These are phyloP conservation scores for Zaprionus capensis DNA, from an alignment of 1,140 invertebrate species.

Conservation along the genomic window DNA sequence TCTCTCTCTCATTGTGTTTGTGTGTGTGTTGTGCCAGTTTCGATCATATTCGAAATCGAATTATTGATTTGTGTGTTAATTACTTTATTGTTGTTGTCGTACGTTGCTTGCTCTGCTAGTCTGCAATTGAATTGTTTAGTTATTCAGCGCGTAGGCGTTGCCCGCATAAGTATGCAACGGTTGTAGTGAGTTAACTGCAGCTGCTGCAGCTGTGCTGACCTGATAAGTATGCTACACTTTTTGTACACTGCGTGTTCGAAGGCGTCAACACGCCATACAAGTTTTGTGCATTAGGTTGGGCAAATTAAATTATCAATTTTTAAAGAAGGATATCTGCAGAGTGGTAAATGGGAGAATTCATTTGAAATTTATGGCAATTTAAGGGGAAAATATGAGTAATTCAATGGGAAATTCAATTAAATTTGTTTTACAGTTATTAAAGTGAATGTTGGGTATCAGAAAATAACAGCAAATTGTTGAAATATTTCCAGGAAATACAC, in stretches of 20 bases:
- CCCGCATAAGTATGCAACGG: slow-evolving; percentile 49
- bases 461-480: too few relatives aligned
- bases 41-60: slow-evolving; percentile 51
- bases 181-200: slow-evolving; percentile 9
- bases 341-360: too few relatives aligned
- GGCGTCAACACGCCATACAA: slow-evolving; percentile 15
- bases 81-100: slow-evolving; percentile 53
- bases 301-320: background rate
- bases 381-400: background rate
- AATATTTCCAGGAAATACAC: too few relatives aligned
- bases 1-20: background rate
- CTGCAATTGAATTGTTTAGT: slow-evolving; percentile 30
- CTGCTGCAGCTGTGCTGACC: background rate
- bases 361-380: too few relatives aligned
- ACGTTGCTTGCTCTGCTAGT: slow-evolving; percentile 28
- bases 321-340: background rate
- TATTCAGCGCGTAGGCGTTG: slow-evolving; percentile 18
- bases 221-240: background rate
- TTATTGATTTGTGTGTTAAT: slow-evolving; percentile 68
- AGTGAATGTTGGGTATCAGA: too few relatives aligned
- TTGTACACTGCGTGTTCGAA: background rate
- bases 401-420: background rate
- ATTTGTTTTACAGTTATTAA: too few relatives aligned
- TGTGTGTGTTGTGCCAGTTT: background rate
- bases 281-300: slow-evolving; percentile 17